Percentiles rank a stretch among this genome's conserved stretches.
Conservation (phyloP, 2,113 vertebrate genomes). For the Nanorana parkeri region DNA sequence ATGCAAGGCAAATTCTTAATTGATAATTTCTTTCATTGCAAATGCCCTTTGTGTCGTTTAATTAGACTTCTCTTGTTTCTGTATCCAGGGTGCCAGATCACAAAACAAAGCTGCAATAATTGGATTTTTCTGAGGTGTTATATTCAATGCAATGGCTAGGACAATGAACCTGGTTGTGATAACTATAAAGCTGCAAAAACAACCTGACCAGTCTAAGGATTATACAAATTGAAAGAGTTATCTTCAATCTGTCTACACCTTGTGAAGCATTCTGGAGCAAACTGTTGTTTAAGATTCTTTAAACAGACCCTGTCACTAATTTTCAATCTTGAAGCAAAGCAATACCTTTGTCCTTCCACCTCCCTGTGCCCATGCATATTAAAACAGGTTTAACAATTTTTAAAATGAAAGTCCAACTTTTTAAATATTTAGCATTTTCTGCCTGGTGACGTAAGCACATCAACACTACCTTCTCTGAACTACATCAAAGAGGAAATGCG, state of each 20-base stretch:
- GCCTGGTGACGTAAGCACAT: too few species aligned
- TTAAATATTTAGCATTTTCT: too few species aligned
- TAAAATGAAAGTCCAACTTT: too few species aligned
- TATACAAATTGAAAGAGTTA: constrained; percentile 13
- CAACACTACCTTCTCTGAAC: too few species aligned
- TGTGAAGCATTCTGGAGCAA: constrained; percentile 60
- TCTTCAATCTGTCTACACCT: constrained; percentile 13
- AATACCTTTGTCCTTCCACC: too few species aligned
- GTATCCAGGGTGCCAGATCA: constrained; percentile 4
- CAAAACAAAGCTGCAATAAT: constrained; percentile 14
- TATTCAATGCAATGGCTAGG: constrained; percentile 15
- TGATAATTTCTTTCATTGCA: constrained; percentile 26
- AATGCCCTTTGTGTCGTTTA: constrained; percentile 34
- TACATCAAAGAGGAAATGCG: too few species aligned
- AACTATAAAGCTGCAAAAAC: background rate
- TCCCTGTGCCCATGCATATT: too few species aligned
- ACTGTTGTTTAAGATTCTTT: background rate
- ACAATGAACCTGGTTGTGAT: background rate
- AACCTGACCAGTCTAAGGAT: background rate
- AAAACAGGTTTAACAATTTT: too few species aligned
- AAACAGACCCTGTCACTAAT: too few species aligned
- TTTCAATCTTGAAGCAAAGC: too few species aligned
- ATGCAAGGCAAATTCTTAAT: background rate
- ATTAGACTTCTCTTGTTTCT: constrained; percentile 32
- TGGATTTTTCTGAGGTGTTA: constrained; percentile 28